Base-by-base conservation (phyloP, 2,113 vertebrate species). In the Beaufortia kweichowensis region DNA sequence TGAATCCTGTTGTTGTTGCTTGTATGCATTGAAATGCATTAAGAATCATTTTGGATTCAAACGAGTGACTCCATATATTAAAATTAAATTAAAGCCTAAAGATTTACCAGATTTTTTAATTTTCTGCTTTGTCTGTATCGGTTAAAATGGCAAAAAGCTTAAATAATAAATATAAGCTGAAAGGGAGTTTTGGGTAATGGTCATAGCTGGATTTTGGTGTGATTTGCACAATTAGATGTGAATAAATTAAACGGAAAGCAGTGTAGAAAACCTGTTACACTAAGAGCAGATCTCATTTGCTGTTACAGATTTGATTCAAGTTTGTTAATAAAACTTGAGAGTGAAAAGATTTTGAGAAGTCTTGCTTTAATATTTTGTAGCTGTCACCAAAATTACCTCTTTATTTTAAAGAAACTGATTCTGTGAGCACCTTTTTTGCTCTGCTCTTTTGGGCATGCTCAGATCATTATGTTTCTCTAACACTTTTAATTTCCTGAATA, bases 341-440 rank as follows among this genome's bases (percentile, higher is more conserved):
- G 26, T 64, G 28, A 56, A 71, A 55, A 50, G 59, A 64, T 29
- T 17, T 11, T 4, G 29, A 59, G 17, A 17, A 15, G 29, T 62
- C 69, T 28, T 33, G 17, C 62, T 21, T 72, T 81, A 60, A 75
- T 75, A 66, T 72, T 72, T 24, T 55, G 29, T 41, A 48, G 28
- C 62, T 33, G 60, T 74, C 67, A 64, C 62, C 19, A 29, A 79
- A 71, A 81, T 60, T 65, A 77, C 78, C 26, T 66, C 39, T 21
- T 41, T 82, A 85, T n/a, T n/a, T n/a, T n/a, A n/a, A n/a, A n/a
- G n/a, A n/a, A 79, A 80, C 82, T 60, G 78, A 74, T 82, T 82
- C 10, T 8, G 8, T 5, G 46, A 39, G 15, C n/a, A 50, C 48
- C 8, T 15, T 11, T 21, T 67, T 3, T 26, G n/a, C n/a, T 41